Evolutionary conservation across 2,888 invertebrate species (phyloP).

Genomic region (Theretra japonica): DNA sequence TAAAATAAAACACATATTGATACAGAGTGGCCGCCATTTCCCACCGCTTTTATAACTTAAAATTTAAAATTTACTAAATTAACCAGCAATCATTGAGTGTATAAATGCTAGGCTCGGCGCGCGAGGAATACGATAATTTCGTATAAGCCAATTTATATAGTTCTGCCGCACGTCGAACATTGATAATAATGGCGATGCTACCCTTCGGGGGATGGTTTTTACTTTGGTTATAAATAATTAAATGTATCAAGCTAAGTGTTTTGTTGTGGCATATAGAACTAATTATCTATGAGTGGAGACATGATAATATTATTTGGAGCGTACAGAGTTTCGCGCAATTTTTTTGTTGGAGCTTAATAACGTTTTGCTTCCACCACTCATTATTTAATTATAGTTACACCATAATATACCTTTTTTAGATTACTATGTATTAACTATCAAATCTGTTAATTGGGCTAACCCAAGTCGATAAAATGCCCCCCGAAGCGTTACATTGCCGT

Average conservation of each 20-base stretch:
- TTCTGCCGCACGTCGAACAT: constrained; percentile 14
- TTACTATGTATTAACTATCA: no score
- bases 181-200: not conserved
- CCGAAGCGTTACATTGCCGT: not conserved
- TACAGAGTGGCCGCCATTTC: not conserved
- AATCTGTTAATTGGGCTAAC: no score
- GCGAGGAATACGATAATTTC: constrained; percentile 50
- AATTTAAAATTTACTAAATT: not conserved
- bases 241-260: not conserved
- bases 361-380: not conserved
- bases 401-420: no score
- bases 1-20: not conserved
- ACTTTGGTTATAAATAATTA: not conserved
- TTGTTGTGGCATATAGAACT: not conserved
- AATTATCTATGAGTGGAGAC: no score
- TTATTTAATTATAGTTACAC: not conserved
- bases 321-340: no score
- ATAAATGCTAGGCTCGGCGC: constrained; percentile 71
- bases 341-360: no score
- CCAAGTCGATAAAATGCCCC: not conserved
- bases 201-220: not conserved
- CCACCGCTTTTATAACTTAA: constrained; percentile 14
- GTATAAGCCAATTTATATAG: constrained; percentile 17
- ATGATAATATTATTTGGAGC: no score
- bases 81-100: not conserved